These are phyloP conservation scores for Siniperca knerii DNA, from an alignment of 2,113 vertebrate species.

Conservation along the genomic window DNA sequence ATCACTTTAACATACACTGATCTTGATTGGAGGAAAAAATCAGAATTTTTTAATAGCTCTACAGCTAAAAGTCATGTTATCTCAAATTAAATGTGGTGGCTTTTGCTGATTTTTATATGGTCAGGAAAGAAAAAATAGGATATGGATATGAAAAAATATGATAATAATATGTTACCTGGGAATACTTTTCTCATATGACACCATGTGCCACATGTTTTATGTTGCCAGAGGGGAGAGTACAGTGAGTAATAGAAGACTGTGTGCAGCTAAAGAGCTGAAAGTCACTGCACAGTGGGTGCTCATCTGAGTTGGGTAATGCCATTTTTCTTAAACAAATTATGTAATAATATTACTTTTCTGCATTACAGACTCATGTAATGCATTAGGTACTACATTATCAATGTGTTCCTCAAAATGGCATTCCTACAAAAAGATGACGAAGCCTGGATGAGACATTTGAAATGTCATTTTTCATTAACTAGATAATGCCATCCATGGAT, in stretches of 20 bases:
- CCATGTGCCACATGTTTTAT: slow-evolving; percentile 18
- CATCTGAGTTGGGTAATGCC: slow-evolving; percentile 8
- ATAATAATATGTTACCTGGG: slow-evolving; percentile 14
- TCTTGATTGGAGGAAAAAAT: neutral
- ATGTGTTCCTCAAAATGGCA: slow-evolving; percentile 22
- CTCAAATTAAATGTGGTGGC: slow-evolving; percentile 20
- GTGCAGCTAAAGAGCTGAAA: slow-evolving; percentile 18
- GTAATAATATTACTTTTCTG: slow-evolving; percentile 8
- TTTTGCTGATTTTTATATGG: slow-evolving; percentile 14
- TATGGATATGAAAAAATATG: slow-evolving; percentile 10
- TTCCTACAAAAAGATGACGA: neutral
- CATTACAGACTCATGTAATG: neutral
- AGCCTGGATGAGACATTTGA: neutral
- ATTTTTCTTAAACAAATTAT: slow-evolving; percentile 26
- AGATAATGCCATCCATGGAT: neutral
- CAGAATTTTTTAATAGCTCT: neutral
- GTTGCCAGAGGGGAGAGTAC: slow-evolving; percentile 1
- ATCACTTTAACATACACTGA: neutral
- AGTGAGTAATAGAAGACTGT: slow-evolving; percentile 25
- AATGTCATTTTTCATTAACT: slow-evolving; percentile 7
- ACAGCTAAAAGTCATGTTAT: slow-evolving; percentile 44
- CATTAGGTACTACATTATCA: neutral
- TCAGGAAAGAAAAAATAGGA: slow-evolving; percentile 17
- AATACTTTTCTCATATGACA: slow-evolving; percentile 18
- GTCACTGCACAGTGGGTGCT: slow-evolving; percentile 17